Percentiles rank a stretch among this genome's conserved stretches.
Conservation (phyloP, 2,113 vertebrate species). For the Thinocorus orbignyianus region DNA sequence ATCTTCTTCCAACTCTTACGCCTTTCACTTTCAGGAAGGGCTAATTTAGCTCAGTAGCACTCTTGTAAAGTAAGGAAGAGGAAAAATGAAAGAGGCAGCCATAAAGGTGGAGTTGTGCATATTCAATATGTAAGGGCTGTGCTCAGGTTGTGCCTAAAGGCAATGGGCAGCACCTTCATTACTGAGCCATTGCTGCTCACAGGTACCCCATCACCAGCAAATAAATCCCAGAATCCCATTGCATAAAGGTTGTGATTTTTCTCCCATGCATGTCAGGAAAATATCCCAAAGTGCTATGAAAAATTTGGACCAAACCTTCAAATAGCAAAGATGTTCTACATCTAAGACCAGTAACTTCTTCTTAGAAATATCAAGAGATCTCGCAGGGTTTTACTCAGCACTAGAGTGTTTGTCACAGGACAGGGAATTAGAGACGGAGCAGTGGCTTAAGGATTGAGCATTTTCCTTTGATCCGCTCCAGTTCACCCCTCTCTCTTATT, state of each 20-base stretch:
- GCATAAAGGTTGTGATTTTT: background rate
- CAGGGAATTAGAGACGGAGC: background rate
- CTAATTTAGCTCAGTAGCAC: conserved; percentile 36
- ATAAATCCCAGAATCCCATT: background rate
- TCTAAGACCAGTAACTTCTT: background rate
- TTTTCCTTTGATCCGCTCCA: background rate
- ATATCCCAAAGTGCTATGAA: background rate
- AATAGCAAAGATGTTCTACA: background rate
- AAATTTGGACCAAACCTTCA: background rate
- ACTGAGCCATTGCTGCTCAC: background rate
- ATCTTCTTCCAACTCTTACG: background rate
- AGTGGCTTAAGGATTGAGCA: background rate
- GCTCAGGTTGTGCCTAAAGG: conserved; percentile 35
- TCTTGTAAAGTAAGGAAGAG: background rate
- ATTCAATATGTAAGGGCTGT: conserved; percentile 1
- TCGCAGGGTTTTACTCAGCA: background rate
- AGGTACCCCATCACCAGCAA: background rate
- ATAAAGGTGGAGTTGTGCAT: background rate
- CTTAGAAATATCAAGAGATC: background rate
- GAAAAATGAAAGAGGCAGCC: background rate
- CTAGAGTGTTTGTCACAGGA: background rate
- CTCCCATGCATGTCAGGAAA: background rate
- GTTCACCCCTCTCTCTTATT: background rate
- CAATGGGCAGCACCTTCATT: conserved; percentile 8
- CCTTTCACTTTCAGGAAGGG: conserved; percentile 21